Percentiles rank a stretch among this genome's conserved stretches.
phyloP scores from a whole-genome alignment of 2,113 vertebrate species.

The Toxotes jaculatrix region DNA sequence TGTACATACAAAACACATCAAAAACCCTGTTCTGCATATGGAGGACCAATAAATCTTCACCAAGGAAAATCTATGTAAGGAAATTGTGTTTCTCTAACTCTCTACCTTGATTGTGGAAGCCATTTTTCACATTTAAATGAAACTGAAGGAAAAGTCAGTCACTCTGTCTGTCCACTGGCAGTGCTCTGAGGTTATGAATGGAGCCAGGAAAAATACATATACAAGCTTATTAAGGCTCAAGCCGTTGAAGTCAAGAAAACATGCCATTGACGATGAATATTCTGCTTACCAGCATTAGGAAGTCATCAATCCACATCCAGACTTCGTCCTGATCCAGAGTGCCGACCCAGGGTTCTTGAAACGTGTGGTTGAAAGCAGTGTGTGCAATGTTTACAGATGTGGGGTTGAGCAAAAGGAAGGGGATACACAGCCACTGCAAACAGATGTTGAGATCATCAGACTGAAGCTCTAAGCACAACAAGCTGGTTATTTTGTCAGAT shows the following conservation, averaged over 20 bases:
- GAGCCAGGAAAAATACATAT: neutral
- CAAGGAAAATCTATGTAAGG: too few species aligned
- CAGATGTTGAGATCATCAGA: neutral
- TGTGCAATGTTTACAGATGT: slow-evolving; percentile 48
- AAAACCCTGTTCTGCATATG: too few species aligned
- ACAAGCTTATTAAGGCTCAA: too few species aligned
- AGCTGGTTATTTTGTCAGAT: neutral
- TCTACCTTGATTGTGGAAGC: too few species aligned
- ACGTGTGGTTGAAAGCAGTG: slow-evolving; percentile 66
- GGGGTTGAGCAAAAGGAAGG: slow-evolving; percentile 69
- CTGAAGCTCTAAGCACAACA: neutral
- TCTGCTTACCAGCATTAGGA: slow-evolving; percentile 68
- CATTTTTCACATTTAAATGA: too few species aligned
- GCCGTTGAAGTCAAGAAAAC: too few species aligned
- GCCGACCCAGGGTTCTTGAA: slow-evolving; percentile 75
- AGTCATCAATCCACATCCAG: slow-evolving; percentile 74
- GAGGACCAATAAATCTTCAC: too few species aligned
- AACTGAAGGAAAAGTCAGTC: too few species aligned
- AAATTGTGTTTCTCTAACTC: too few species aligned
- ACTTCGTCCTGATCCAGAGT: slow-evolving; percentile 35
- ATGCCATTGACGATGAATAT: neutral
- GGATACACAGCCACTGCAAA: slow-evolving; percentile 73
- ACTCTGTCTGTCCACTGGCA: too few species aligned
- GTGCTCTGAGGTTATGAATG: too few species aligned
- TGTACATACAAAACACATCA: too few species aligned